Conservation (phyloP, 2,888 invertebrate genomes). For the Trissolcus japonicus region DNA sequence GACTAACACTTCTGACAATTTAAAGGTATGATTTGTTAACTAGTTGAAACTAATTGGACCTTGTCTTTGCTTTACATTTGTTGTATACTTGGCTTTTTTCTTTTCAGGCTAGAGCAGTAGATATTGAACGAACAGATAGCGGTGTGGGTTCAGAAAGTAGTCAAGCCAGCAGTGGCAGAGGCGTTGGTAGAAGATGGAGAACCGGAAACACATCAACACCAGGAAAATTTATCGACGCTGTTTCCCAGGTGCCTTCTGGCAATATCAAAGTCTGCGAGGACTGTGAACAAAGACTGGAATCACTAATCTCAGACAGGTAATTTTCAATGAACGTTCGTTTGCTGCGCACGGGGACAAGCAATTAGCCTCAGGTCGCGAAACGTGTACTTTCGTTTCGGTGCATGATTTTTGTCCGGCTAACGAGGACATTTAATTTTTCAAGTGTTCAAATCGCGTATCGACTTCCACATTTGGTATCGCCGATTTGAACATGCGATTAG, state of each 20-base stretch:
- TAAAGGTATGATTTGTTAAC: conserved; percentile 65
- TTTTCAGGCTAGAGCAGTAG: conserved; percentile 78
- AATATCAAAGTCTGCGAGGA: conserved; percentile 86
- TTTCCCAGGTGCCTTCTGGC: conserved; percentile 77
- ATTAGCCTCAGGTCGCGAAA: not conserved
- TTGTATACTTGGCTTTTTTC: conserved; percentile 8
- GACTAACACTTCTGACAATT: conserved; percentile 69
- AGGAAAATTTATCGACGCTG: conserved; percentile 78
- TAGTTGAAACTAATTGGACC: not conserved
- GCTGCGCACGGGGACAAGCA: too few species aligned
- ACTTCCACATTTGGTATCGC: conserved; percentile 23
- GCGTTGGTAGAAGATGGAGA: conserved; percentile 70
- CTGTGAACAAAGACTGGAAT: conserved; percentile 88
- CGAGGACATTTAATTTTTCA: conserved; percentile 28
- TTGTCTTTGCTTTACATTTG: not conserved
- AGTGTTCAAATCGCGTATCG: conserved; percentile 17
- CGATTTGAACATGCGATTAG: conserved; percentile 46
- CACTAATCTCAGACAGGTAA: conserved; percentile 82
- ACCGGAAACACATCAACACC: conserved; percentile 73
- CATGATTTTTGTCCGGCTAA: conserved; percentile 23
- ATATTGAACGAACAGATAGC: conserved; percentile 94
- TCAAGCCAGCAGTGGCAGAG: conserved; percentile 87
- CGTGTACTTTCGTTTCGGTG: conserved; percentile 27
- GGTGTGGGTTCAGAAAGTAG: conserved; percentile 95
- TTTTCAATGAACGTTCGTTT: not conserved